phyloP scores from a whole-genome alignment of 2,113 vertebrate genomes.

The Festucalex cinctus region DNA sequence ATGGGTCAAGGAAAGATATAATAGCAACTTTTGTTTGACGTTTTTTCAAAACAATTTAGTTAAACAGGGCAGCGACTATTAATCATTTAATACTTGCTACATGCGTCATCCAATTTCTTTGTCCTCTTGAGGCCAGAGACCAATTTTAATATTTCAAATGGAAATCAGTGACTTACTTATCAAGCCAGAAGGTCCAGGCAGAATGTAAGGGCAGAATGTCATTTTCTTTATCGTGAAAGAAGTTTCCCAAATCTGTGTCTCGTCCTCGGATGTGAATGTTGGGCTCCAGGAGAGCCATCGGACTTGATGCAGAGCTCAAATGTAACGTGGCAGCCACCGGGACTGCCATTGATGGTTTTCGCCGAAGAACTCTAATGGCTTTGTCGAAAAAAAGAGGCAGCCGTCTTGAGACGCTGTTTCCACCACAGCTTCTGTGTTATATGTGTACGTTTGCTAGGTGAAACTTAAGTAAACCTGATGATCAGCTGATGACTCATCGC shows the following conservation, averaged over 20 bases:
- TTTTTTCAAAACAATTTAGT: background rate
- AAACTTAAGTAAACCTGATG: conserved; percentile 31
- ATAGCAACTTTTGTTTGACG: background rate
- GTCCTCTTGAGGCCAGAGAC: conserved; percentile 29
- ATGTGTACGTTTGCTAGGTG: conserved; percentile 31
- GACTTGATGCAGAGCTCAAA: conserved; percentile 56
- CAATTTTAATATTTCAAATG: background rate
- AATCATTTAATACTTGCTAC: background rate
- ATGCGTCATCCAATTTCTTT: conserved; percentile 15
- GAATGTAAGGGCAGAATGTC: conserved; percentile 72
- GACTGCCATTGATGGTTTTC: conserved; percentile 64
- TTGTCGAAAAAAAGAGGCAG: background rate
- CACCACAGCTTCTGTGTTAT: conserved; percentile 4
- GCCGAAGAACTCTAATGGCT: conserved; percentile 5
- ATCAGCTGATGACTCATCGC: conserved; percentile 68
- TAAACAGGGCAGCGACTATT: background rate
- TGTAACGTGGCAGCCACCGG: conserved; percentile 67
- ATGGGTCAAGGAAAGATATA: conserved; percentile 2
- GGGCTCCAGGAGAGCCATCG: conserved; percentile 61
- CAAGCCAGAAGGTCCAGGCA: conserved; percentile 79
- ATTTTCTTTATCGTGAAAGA: conserved; percentile 50
- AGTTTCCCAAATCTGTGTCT: conserved; percentile 54
- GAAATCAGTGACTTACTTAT: conserved; percentile 54
- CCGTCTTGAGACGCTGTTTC: conserved; percentile 5
- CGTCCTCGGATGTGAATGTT: conserved; percentile 66